Evolutionary conservation across 2,888 invertebrate genomes (phyloP), one percentile per base, ranked within the genome.

Genomic region (Chaitophorus viminalis): DNA sequence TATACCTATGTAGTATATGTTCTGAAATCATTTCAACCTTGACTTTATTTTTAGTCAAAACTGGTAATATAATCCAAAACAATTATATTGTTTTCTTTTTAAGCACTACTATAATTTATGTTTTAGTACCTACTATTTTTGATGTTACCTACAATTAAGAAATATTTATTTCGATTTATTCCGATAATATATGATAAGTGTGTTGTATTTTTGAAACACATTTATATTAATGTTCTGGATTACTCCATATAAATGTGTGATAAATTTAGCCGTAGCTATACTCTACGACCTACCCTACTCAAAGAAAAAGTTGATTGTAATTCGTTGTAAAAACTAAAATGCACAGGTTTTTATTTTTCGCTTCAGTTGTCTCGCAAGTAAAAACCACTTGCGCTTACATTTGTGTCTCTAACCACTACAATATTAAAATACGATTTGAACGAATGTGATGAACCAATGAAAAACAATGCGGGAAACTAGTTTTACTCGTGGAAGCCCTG

Each of bases 351-450:
- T 81, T 81, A 46, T 81, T 81, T 82, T 82, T 25, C 52, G 21
- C 31, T 70, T 70, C 21, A 31, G 25, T 31, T 3, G 52, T 82
- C 6, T 82, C 17, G 52, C 17, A 8, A 70, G 39, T 33, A 31
- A 82, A 82, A 72, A 82, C 72, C 18, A 82, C 31, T 82, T n/a
- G 82, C 33, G 52, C 11, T 52, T 72, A 82, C 60, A 25, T 82
- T 70, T 70, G 8, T 8, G 1, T 29, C 17, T 31, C 70, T 31
- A 25, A 21, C 46, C 18, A 52, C 81, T 54, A 33, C 31, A 39
- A 81, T 72, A 72, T 72, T 36, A 9, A 31, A 54, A 36, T 74
- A 33, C n/a, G 72, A 54, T 82, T 17, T n/a, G 33, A 82, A 82
- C 25, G 72, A 54, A 52, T 33, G 33, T 54, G 33, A 72, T 82